Conservation (phyloP, 2,888 invertebrate genomes). For the Hemithea aestivaria region DNA sequence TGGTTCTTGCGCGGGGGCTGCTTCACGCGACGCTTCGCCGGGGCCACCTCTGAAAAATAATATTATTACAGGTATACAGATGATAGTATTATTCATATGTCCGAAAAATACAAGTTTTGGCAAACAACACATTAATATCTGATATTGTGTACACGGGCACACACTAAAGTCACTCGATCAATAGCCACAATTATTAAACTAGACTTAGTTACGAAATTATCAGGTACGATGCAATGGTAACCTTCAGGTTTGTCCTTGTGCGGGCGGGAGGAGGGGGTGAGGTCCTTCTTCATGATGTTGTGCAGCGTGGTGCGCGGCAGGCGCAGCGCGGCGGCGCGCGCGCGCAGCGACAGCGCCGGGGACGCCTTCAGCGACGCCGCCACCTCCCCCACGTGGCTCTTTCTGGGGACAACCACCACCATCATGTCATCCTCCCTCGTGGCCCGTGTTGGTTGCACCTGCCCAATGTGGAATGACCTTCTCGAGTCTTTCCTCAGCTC, state of each 20-base stretch:
- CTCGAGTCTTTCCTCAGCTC: no score
- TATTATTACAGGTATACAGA: not conserved
- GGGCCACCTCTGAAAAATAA: constrained; percentile 11
- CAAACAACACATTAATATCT: no score
- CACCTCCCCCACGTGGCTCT: constrained; percentile 48
- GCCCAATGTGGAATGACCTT: no score
- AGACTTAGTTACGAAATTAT: no score
- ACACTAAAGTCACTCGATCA: no score
- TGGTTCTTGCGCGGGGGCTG: constrained; percentile 13
- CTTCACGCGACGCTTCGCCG: constrained; percentile 18
- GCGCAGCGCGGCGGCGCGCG: constrained; percentile 52
- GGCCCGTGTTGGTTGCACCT: no score
- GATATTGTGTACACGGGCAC: no score
- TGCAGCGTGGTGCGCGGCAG: constrained; percentile 57
- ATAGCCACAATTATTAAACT: no score
- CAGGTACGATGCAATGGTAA: not conserved
- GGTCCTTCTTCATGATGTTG: constrained; percentile 53
- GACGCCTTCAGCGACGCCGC: constrained; percentile 49
- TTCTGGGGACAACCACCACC: constrained; percentile 24
- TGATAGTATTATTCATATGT: no score
- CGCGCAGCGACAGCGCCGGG: constrained; percentile 57
- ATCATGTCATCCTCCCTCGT: no score
- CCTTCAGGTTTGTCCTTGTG: constrained; percentile 3
- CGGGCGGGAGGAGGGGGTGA: constrained; percentile 15
- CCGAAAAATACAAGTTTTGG: no score